A percentile compares a stretch with the other conserved stretches of the same genome.
These are phyloP conservation scores for Ophioninae sp. DNA, from an alignment of 2,888 invertebrate genomes.

Conservation along the genomic window DNA sequence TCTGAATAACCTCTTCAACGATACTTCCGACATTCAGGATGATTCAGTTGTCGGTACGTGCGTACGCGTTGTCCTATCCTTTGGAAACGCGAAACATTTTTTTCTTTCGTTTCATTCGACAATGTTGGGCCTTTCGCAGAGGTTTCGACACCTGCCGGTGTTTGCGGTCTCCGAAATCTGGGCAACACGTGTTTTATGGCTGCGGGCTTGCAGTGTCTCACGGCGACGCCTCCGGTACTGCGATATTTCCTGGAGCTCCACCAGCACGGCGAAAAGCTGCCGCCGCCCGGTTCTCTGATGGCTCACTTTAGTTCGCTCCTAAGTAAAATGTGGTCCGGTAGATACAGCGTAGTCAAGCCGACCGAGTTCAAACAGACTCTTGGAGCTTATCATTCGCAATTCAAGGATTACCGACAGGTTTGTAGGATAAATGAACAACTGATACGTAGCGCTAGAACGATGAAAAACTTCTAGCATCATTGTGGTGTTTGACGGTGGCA, in stretches of 20 bases:
- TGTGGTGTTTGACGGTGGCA: neutral
- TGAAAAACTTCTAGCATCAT: neutral
- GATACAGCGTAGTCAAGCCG: conserved; percentile 82
- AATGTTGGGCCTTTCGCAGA: conserved; percentile 60
- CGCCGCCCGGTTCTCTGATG: conserved; percentile 80
- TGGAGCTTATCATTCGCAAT: conserved; percentile 84
- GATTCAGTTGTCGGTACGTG: conserved; percentile 76
- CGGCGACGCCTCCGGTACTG: conserved; percentile 83
- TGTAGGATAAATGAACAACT: too few species aligned
- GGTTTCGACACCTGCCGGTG: conserved; percentile 80
- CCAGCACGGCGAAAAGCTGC: conserved; percentile 74
- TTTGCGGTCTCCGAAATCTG: conserved; percentile 83
- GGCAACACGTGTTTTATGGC: conserved; percentile 85
- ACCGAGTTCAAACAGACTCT: conserved; percentile 84
- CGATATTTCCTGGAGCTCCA: conserved; percentile 82
- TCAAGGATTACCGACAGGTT: conserved; percentile 85
- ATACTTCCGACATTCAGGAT: conserved; percentile 77
- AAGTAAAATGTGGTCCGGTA: conserved; percentile 84
- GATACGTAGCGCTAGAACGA: neutral
- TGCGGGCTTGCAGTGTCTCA: conserved; percentile 83
- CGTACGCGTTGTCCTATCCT: neutral
- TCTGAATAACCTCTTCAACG: conserved; percentile 78
- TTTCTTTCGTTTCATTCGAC: neutral
- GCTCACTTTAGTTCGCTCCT: conserved; percentile 82
- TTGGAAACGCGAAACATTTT: too few species aligned